Conservation (phyloP, 2,797 vertebrate species). For the Gadopsis marmoratus region DNA sequence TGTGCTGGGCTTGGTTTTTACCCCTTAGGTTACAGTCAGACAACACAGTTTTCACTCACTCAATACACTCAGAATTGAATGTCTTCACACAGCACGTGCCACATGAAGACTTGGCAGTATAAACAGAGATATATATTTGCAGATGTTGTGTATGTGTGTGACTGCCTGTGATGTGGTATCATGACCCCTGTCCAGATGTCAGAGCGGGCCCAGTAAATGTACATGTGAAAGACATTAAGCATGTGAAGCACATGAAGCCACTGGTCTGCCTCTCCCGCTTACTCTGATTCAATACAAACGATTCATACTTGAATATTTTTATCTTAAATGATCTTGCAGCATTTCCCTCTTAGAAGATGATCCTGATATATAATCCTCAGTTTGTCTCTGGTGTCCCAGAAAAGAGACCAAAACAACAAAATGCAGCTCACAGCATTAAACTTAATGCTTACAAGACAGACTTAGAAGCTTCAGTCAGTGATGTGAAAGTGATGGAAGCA, state of each 20-base stretch:
- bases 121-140: constrained; percentile 49
- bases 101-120: constrained; percentile 40
- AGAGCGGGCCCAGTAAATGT: constrained; percentile 33
- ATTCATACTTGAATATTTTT: constrained; percentile 8
- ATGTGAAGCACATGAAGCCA: constrained; percentile 39
- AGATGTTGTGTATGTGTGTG: constrained; percentile 48
- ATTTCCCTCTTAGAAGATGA: not conserved
- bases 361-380: not conserved
- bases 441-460: not conserved
- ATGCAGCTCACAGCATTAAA: not conserved
- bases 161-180: constrained; percentile 71
- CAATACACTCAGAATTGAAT: not conserved
- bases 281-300: not conserved
- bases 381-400: not conserved
- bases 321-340: not conserved
- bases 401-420: not conserved
- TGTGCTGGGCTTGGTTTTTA: constrained; percentile 1
- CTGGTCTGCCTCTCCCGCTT: constrained; percentile 23
- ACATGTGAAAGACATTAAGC: constrained; percentile 26
- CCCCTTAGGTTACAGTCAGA: constrained; percentile 1
- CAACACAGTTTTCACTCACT: constrained; percentile 17
- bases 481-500: constrained; percentile 14
- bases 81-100: constrained; percentile 17
- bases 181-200: constrained; percentile 64
- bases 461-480: constrained; percentile 12